Conservation (phyloP, 2,888 invertebrate species). For the Cecidostiba fungosa region DNA sequence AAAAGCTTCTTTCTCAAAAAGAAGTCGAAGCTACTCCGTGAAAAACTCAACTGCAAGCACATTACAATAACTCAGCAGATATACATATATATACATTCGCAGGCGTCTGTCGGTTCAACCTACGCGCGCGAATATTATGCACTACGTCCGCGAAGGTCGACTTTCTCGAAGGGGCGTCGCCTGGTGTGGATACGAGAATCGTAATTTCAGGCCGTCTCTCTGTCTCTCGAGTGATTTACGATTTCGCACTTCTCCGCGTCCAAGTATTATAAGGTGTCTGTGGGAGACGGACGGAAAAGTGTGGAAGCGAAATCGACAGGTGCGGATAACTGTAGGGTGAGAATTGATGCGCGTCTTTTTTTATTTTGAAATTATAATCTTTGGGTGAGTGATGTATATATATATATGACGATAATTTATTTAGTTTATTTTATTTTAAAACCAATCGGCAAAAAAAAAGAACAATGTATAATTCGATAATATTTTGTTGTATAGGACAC, state of each 20-base stretch:
- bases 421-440: no score
- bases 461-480: no score
- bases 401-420: no score
- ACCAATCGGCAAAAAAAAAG: no score
- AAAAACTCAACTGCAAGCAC: not conserved
- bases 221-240: slow-evolving; percentile 3
- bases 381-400: no score
- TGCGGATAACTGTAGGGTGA: not conserved
- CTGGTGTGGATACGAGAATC: not conserved
- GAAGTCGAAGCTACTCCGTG: no score
- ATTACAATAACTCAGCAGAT: not conserved
- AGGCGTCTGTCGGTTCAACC: not conserved
- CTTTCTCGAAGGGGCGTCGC: slow-evolving; percentile 5
- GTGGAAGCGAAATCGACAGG: not conserved
- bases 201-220: not conserved
- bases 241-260: slow-evolving; percentile 4
- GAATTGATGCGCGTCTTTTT: not conserved
- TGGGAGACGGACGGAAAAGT: not conserved
- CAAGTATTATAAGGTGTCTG: not conserved
- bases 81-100: not conserved
- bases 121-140: slow-evolving; percentile 8
- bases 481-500: not conserved
- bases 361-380: no score
- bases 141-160: not conserved
- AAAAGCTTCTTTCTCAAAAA: not conserved